Evolutionary conservation across 2,797 vertebrate species (phyloP).

Genomic region (Darevskia nairensis): DNA sequence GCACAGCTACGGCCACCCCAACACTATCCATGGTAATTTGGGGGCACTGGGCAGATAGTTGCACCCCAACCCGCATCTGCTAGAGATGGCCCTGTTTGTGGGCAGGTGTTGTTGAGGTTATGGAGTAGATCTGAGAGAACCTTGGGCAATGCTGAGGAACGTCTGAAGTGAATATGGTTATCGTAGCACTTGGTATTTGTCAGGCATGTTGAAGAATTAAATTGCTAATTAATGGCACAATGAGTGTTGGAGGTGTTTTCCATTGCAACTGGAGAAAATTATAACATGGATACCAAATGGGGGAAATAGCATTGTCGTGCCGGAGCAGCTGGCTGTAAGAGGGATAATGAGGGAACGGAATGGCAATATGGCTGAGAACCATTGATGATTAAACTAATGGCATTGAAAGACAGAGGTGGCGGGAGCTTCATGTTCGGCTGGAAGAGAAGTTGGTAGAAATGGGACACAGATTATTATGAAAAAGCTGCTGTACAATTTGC

Average conservation of each 20-base stretch:
- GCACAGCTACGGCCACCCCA: no score
- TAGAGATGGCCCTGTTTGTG: constrained; percentile 32
- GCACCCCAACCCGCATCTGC: no score
- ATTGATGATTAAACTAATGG: constrained; percentile 22
- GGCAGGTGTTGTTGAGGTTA: constrained; percentile 69
- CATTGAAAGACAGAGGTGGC: neutral
- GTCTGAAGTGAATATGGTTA: neutral
- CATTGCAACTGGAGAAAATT: neutral
- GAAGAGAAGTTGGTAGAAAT: constrained; percentile 8
- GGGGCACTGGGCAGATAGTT: no score
- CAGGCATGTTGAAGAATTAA: constrained; percentile 11
- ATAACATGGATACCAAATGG: neutral
- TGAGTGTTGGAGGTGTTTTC: neutral
- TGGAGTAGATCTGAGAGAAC: constrained; percentile 3
- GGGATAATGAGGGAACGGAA: neutral
- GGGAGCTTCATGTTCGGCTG: neutral
- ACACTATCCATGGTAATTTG: no score
- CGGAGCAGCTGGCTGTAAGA: neutral
- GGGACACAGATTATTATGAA: neutral
- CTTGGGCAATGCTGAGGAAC: neutral
- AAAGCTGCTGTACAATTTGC: constrained; percentile 15
- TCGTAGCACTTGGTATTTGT: neutral
- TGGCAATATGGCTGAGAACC: neutral
- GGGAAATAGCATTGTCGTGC: neutral
- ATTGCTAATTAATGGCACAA: neutral